Percentiles rank a stretch among this genome's conserved stretches.
These are phyloP conservation scores for Tylochromis polylepis DNA, from an alignment of 2,113 vertebrate species.

Conservation along the genomic window DNA sequence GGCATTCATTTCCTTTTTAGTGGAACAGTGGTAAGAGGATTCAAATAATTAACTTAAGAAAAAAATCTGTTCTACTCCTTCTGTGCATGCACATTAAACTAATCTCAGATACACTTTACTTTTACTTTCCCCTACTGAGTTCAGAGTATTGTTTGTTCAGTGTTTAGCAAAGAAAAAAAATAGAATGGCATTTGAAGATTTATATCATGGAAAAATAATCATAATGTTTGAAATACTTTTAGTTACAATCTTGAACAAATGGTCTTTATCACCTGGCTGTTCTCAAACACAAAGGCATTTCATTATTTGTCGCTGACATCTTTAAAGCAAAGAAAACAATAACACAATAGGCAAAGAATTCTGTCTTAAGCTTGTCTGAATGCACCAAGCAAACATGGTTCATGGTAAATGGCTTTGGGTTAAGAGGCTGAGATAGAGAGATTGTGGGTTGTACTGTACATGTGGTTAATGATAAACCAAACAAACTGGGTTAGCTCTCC, in stretches of 20 bases:
- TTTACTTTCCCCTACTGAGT: not conserved
- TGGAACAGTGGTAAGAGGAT: not conserved
- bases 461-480: constrained; percentile 69
- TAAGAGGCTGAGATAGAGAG: constrained; percentile 36
- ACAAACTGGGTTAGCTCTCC: constrained; percentile 57
- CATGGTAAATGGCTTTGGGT: constrained; percentile 29
- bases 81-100: not conserved
- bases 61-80: not conserved
- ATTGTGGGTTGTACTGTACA: constrained; percentile 51
- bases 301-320: constrained; percentile 29
- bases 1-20: not conserved
- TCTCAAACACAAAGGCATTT: constrained; percentile 31
- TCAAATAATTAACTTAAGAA: not conserved
- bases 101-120: not conserved
- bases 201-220: not conserved
- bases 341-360: constrained; percentile 25
- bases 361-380: constrained; percentile 40
- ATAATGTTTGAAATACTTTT: not conserved
- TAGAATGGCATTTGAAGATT: not conserved
- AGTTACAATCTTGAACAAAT: not conserved
- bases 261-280: constrained; percentile 9
- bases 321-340: constrained; percentile 46
- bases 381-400: constrained; percentile 34
- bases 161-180: not conserved
- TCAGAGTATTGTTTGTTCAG: not conserved